Percentiles rank a stretch among this genome's conserved stretches.
Evolutionary conservation across 2,797 vertebrate species (phyloP).

Genomic region (Gallinago nigripennis): DNA sequence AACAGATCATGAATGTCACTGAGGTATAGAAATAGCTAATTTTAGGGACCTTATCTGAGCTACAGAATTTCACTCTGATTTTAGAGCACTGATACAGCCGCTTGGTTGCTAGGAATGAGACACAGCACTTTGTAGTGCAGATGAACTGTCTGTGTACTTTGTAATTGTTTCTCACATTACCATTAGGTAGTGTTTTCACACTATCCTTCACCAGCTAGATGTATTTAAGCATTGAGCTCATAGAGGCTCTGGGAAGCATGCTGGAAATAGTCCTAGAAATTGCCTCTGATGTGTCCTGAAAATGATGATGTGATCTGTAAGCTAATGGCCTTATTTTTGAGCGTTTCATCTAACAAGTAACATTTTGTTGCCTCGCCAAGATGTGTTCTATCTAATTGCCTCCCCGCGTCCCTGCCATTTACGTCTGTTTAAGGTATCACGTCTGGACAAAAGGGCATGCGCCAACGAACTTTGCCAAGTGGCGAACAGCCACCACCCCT

Average conservation of each 20-base stretch:
- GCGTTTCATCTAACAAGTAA: neutral
- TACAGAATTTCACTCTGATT: neutral
- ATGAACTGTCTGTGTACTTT: slow-evolving; percentile 16
- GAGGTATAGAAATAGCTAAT: neutral
- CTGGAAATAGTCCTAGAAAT: slow-evolving; percentile 41
- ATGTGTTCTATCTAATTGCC: neutral
- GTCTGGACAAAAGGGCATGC: slow-evolving; percentile 99
- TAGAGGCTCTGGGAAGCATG: neutral
- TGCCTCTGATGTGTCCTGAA: neutral
- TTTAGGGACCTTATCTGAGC: slow-evolving; percentile 25
- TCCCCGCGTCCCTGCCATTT: neutral
- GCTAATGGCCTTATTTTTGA: slow-evolving; percentile 21
- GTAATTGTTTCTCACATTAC: slow-evolving; percentile 37
- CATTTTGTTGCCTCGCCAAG: neutral
- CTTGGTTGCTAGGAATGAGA: neutral
- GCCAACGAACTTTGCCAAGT: slow-evolving; percentile 97
- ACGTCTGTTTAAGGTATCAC: slow-evolving; percentile 86
- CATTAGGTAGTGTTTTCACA: slow-evolving; percentile 26
- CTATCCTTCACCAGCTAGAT: neutral
- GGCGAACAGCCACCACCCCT: slow-evolving; percentile 95
- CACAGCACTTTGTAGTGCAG: neutral
- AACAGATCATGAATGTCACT: neutral
- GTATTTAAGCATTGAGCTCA: neutral
- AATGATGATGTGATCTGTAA: neutral
- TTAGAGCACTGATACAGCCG: neutral